These are phyloP conservation scores for Acleris literana DNA, from an alignment of 2,888 invertebrate genomes.

Conservation along the genomic window DNA sequence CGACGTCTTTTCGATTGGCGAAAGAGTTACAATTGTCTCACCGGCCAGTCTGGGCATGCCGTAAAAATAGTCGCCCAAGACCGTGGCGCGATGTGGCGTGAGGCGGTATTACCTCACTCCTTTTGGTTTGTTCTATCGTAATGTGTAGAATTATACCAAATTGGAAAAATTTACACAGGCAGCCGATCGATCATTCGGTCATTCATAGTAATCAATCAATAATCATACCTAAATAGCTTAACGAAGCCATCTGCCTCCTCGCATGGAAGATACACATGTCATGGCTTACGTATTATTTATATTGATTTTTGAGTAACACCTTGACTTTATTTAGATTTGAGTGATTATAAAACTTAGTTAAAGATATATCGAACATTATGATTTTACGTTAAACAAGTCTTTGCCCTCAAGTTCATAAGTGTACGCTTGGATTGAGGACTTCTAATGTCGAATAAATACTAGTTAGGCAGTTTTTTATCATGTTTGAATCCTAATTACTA, in stretches of 20 bases:
- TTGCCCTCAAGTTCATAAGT: too few species aligned
- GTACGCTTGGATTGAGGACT: too few species aligned
- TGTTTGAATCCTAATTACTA: too few species aligned
- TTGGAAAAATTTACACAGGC: slow-evolving; percentile 40
- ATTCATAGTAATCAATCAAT: slow-evolving; percentile 20
- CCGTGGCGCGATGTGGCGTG: slow-evolving; percentile 54
- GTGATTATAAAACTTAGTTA: too few species aligned
- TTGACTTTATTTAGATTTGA: too few species aligned
- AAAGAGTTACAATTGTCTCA: slow-evolving; percentile 67
- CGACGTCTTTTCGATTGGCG: slow-evolving; percentile 71
- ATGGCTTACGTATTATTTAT: background rate
- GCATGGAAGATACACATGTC: slow-evolving; percentile 1
- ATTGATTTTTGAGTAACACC: too few species aligned
- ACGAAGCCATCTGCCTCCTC: slow-evolving; percentile 34
- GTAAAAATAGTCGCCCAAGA: slow-evolving; percentile 65
- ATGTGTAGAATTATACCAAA: background rate
- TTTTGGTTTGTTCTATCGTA: slow-evolving; percentile 39
- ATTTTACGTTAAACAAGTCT: too few species aligned
- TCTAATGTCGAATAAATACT: too few species aligned
- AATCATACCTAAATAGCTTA: slow-evolving; percentile 42
- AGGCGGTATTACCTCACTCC: slow-evolving; percentile 52
- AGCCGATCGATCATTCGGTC: slow-evolving; percentile 48
- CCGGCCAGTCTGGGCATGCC: slow-evolving; percentile 43
- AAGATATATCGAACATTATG: too few species aligned
- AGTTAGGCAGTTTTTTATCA: too few species aligned